Percentiles rank a stretch among this genome's conserved stretches.
Evolutionary conservation across 2,113 vertebrate genomes (phyloP).

Genomic region (Malaclemys terrapin): DNA sequence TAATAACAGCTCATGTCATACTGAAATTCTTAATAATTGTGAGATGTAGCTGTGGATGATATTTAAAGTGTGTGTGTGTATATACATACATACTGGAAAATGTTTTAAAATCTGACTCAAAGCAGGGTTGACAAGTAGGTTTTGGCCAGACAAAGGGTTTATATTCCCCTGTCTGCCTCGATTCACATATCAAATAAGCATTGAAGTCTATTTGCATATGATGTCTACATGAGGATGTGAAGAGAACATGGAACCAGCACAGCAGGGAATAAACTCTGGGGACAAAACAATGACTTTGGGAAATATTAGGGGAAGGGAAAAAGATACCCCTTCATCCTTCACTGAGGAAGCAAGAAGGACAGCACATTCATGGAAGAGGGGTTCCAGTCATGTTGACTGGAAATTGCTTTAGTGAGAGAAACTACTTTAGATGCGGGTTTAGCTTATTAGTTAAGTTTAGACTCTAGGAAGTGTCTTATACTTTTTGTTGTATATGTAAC

Average conservation of each 20-base stretch:
- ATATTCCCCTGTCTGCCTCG: no score
- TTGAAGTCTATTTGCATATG: neutral
- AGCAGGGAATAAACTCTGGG: neutral
- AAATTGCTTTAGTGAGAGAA: neutral
- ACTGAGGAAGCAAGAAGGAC: neutral
- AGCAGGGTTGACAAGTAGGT: no score
- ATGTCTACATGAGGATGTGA: neutral
- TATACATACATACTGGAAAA: no score
- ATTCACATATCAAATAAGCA: neutral
- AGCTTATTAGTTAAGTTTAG: neutral
- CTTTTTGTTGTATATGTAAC: neutral
- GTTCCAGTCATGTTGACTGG: neutral
- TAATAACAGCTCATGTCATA: no score
- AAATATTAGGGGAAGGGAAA: neutral
- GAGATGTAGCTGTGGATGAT: no score
- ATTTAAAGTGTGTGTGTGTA: no score
- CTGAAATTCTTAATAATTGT: no score
- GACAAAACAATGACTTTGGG: neutral
- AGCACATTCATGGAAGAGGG: neutral
- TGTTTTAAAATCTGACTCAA: no score
- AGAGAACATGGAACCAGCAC: neutral
- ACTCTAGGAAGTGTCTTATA: neutral
- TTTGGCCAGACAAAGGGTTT: no score
- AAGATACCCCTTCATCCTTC: neutral
- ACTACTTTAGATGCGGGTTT: neutral